Evolutionary conservation across 2,888 invertebrate genomes (phyloP).

Genomic region (Melinopterus prodromus): DNA sequence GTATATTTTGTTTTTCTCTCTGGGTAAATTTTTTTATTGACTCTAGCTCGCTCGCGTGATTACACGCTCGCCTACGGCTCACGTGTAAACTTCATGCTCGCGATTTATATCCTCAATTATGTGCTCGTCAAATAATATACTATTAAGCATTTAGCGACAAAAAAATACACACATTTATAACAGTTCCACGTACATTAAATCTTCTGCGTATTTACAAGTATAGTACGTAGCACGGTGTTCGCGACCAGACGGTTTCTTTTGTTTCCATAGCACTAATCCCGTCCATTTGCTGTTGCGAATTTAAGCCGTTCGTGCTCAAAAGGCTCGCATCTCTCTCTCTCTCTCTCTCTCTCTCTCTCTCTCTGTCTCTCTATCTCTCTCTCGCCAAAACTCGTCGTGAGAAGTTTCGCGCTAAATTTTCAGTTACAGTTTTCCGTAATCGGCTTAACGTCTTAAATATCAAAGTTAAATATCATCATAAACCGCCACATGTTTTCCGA

Average conservation of each 20-base stretch:
- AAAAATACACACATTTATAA: too few relatives aligned
- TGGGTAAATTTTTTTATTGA: too few relatives aligned
- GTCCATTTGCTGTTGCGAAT: not conserved
- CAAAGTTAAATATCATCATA: not conserved
- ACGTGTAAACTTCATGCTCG: too few relatives aligned
- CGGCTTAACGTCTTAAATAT: not conserved
- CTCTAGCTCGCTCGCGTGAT: too few relatives aligned
- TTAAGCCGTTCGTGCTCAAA: not conserved
- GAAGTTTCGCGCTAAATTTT: not conserved
- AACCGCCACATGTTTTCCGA: not conserved
- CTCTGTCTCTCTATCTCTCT: not conserved
- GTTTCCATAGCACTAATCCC: not conserved
- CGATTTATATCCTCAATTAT: too few relatives aligned
- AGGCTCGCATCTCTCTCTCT: not conserved
- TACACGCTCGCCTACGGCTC: too few relatives aligned
- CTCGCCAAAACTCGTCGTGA: not conserved
- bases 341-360: not conserved
- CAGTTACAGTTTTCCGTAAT: not conserved
- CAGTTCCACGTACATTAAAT: too few relatives aligned
- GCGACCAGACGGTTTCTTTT: not conserved
- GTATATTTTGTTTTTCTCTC: too few relatives aligned
- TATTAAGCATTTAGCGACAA: too few relatives aligned
- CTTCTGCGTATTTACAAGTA: too few relatives aligned
- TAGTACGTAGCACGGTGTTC: not conserved
- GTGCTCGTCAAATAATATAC: too few relatives aligned